Conservation (phyloP, 2,113 vertebrate species). For the Osmerus mordax region DNA sequence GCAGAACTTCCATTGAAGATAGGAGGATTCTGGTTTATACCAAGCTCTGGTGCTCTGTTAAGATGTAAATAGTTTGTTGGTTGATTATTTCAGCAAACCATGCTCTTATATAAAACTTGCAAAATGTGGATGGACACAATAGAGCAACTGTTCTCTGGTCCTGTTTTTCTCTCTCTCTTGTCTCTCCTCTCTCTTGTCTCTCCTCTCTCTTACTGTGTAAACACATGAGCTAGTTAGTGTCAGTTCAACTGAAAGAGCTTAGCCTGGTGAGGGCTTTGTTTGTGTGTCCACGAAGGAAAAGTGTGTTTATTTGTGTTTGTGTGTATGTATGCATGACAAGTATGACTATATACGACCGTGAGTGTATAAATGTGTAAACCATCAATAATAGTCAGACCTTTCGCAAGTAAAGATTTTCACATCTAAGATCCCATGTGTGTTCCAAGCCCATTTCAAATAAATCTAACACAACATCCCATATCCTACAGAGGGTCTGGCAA, state of each 20-base stretch:
- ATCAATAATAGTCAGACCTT: no score
- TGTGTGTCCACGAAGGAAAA: not conserved
- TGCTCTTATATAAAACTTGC: slow-evolving; percentile 47
- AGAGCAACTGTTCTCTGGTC: slow-evolving; percentile 48
- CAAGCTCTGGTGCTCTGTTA: slow-evolving; percentile 28
- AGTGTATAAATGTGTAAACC: not conserved
- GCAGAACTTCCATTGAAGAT: slow-evolving; percentile 38
- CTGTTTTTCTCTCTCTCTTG: slow-evolving; percentile 9
- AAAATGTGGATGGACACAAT: slow-evolving; percentile 47
- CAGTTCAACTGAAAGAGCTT: slow-evolving; percentile 19
- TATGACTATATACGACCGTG: not conserved
- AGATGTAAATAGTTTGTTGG: slow-evolving; percentile 43
- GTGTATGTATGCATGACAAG: not conserved
- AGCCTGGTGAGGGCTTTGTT: slow-evolving; percentile 8
- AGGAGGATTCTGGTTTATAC: slow-evolving; percentile 17
- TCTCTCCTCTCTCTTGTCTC: slow-evolving; percentile 2
- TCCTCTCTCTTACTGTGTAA: slow-evolving; percentile 34
- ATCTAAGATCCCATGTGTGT: not conserved
- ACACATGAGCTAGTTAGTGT: slow-evolving; percentile 44
- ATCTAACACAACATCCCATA: slow-evolving; percentile 10
- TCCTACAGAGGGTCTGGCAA: slow-evolving; percentile 16
- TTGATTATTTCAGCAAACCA: slow-evolving; percentile 50
- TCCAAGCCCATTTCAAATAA: slow-evolving; percentile 10
- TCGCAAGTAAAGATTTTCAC: no score
- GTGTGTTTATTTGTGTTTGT: slow-evolving; percentile 9